Percentiles rank a stretch among this genome's conserved stretches.
Evolutionary conservation across 2,113 vertebrate genomes (phyloP).

Genomic region (Cairina moschata): DNA sequence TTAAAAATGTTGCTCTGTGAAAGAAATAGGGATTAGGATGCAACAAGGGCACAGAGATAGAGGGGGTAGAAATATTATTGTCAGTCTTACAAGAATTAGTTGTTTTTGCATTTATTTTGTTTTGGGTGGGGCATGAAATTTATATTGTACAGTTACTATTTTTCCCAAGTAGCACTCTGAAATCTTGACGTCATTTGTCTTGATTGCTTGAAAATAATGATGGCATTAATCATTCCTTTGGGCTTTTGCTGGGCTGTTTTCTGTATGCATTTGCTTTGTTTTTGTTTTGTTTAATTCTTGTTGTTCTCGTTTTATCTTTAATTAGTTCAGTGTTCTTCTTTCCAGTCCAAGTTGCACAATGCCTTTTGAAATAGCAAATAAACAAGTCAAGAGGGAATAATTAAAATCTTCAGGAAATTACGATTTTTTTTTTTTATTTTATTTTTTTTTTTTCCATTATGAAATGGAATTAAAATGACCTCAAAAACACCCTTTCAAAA

Average conservation of each 20-base stretch:
- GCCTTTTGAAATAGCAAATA: conserved; percentile 5
- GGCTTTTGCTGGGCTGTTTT: neutral
- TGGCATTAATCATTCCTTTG: neutral
- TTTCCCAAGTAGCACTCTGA: neutral
- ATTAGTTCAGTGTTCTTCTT: conserved; percentile 30
- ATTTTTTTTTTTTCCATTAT: neutral
- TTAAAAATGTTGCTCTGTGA: no score
- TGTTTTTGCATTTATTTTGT: neutral
- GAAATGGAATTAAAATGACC: neutral
- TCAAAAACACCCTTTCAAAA: neutral
- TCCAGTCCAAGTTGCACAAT: conserved; percentile 34
- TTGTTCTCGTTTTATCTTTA: conserved; percentile 41
- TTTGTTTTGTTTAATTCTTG: conserved; percentile 52
- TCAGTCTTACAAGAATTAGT: neutral
- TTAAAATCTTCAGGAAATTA: conserved; percentile 26
- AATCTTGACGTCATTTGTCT: neutral
- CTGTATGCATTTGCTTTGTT: neutral
- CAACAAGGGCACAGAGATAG: neutral
- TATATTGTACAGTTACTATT: neutral
- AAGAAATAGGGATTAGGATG: neutral
- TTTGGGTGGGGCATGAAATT: neutral
- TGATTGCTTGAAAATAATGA: conserved; percentile 14
- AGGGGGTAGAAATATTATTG: neutral
- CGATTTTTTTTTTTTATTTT: neutral
- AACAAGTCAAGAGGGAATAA: conserved; percentile 3